These are phyloP conservation scores for Ectobius pallidus DNA, from an alignment of 2,888 invertebrate species.

Conservation along the genomic window DNA sequence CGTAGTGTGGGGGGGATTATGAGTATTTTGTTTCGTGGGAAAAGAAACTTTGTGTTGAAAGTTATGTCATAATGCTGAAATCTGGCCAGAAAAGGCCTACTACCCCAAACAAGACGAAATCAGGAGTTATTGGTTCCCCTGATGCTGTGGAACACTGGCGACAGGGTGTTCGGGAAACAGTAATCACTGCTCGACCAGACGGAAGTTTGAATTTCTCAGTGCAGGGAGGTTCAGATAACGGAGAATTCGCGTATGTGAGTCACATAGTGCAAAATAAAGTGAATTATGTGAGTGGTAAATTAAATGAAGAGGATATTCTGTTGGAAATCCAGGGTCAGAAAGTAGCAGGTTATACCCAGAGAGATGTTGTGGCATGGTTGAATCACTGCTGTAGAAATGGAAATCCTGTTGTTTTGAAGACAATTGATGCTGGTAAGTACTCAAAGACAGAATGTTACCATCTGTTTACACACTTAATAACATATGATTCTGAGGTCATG, in stretches of 20 bases:
- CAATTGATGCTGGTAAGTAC: slow-evolving; percentile 57
- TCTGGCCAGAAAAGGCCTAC: slow-evolving; percentile 51
- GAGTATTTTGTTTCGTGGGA: slow-evolving; percentile 40
- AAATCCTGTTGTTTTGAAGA: slow-evolving; percentile 59
- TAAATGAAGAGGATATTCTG: slow-evolving; percentile 53
- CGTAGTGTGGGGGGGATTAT: slow-evolving; percentile 31
- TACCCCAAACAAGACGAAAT: slow-evolving; percentile 46
- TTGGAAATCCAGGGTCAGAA: slow-evolving; percentile 62
- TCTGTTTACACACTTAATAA: no score
- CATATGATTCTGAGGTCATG: no score
- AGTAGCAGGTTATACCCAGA: slow-evolving; percentile 62
- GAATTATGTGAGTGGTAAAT: slow-evolving; percentile 46
- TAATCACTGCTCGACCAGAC: slow-evolving; percentile 54
- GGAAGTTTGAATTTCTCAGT: slow-evolving; percentile 54
- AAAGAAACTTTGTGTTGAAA: slow-evolving; percentile 42
- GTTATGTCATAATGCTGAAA: slow-evolving; percentile 52
- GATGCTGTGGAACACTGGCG: slow-evolving; percentile 53
- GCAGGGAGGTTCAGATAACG: slow-evolving; percentile 59
- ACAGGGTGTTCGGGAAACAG: slow-evolving; percentile 54
- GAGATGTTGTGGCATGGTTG: slow-evolving; percentile 60
- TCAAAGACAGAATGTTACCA: background rate
- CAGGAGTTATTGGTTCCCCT: slow-evolving; percentile 39
- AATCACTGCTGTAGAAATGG: slow-evolving; percentile 60
- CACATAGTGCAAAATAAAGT: slow-evolving; percentile 47
- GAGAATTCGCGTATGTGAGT: slow-evolving; percentile 53